Conservation (phyloP, 2,888 invertebrate species). For the Candidula unifasciata region DNA sequence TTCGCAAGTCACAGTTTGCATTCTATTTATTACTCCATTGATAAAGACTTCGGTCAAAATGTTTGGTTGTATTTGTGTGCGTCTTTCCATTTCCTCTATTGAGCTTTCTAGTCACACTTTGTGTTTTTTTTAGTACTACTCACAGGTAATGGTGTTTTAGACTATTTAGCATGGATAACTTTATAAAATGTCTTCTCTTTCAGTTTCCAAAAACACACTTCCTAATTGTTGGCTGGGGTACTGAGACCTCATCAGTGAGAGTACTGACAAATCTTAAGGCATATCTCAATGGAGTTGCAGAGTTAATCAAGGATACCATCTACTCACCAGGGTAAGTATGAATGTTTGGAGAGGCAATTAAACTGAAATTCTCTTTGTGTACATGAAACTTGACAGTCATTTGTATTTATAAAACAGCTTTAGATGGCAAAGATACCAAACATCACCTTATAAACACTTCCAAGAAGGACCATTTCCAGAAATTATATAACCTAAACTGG, state of each 20-base stretch:
- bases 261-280: slow-evolving; percentile 23
- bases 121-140: no score
- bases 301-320: slow-evolving; percentile 14
- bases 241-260: slow-evolving; percentile 11
- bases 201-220: slow-evolving; percentile 42
- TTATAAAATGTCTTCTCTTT: background rate
- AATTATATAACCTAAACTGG: no score
- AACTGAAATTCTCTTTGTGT: no score
- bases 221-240: slow-evolving; percentile 43
- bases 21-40: no score
- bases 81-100: no score
- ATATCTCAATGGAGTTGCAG: slow-evolving; percentile 14
- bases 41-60: no score
- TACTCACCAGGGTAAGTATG: slow-evolving; percentile 20
- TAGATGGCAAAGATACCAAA: background rate
- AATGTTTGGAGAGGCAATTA: background rate
- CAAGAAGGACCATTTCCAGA: no score
- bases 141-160: no score
- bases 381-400: background rate
- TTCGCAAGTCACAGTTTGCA: no score
- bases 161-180: background rate
- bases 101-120: no score
- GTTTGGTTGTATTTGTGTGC: no score
- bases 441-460: background rate
- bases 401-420: background rate